phyloP scores from a whole-genome alignment of 2,113 vertebrate genomes.

The Indicator indicator region DNA sequence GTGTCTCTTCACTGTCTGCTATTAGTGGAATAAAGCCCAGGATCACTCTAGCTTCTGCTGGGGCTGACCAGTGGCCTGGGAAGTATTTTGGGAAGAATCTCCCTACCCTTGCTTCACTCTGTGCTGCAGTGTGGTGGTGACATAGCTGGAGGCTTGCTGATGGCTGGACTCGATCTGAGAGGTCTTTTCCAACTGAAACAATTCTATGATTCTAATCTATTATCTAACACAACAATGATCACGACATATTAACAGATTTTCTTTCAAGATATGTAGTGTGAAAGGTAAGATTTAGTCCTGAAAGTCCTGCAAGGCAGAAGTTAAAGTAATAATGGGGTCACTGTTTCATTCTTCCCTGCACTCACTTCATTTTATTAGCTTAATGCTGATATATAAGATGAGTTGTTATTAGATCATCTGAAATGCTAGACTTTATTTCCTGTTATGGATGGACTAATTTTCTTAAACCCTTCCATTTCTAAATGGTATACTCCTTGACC shows the following conservation, averaged over 20 bases:
- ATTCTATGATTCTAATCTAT: not conserved
- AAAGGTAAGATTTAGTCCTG: not conserved
- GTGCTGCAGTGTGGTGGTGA: too few relatives aligned
- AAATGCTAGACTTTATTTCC: not conserved
- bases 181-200: too few relatives aligned
- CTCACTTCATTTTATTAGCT: not conserved
- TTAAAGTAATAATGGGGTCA: not conserved
- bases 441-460: not conserved
- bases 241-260: not conserved
- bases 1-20: too few relatives aligned
- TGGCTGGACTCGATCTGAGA: too few relatives aligned
- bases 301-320: not conserved
- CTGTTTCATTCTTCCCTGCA: not conserved
- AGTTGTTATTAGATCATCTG: not conserved
- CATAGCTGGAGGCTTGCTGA: too few relatives aligned
- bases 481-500: constrained; percentile 31
- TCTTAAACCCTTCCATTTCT: not conserved
- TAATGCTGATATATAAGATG: not conserved
- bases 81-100: too few relatives aligned
- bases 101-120: too few relatives aligned
- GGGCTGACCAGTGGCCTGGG: too few relatives aligned
- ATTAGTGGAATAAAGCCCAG: too few relatives aligned
- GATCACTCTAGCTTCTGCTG: too few relatives aligned
- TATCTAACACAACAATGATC: not conserved
- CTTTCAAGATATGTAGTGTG: not conserved